Conservation (phyloP, 1,140 invertebrate genomes). For the Oreohelix idahoensis region DNA sequence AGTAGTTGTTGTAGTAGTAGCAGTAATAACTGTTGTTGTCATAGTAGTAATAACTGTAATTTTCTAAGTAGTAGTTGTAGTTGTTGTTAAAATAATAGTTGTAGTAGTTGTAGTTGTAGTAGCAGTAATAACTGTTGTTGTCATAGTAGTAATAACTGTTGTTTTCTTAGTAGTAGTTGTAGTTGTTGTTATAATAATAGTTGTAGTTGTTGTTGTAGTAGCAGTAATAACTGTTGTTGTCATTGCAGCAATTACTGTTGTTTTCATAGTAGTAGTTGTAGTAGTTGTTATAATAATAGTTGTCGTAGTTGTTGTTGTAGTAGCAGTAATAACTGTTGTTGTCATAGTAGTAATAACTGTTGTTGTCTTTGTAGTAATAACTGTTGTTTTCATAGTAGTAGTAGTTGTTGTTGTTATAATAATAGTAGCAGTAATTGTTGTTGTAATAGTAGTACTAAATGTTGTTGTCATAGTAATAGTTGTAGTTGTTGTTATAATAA, state of each 20-base stretch:
- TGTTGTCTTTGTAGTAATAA: no score
- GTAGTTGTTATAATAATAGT: neutral
- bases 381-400: no score
- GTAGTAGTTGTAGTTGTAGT: no score
- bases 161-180: neutral
- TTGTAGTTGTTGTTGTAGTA: conserved; percentile 16
- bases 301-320: no score
- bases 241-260: neutral
- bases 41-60: neutral
- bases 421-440: neutral
- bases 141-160: no score
- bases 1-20: no score
- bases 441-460: neutral
- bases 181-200: neutral
- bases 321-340: no score
- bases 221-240: conserved; percentile 13
- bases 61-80: no score
- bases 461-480: neutral
- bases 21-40: no score
- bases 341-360: no score
- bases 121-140: no score
- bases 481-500: neutral
- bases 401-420: neutral
- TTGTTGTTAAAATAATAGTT: no score
- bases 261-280: conserved; percentile 9